phyloP scores from a whole-genome alignment of 2,113 vertebrate species.

The Urocolius indicus region DNA sequence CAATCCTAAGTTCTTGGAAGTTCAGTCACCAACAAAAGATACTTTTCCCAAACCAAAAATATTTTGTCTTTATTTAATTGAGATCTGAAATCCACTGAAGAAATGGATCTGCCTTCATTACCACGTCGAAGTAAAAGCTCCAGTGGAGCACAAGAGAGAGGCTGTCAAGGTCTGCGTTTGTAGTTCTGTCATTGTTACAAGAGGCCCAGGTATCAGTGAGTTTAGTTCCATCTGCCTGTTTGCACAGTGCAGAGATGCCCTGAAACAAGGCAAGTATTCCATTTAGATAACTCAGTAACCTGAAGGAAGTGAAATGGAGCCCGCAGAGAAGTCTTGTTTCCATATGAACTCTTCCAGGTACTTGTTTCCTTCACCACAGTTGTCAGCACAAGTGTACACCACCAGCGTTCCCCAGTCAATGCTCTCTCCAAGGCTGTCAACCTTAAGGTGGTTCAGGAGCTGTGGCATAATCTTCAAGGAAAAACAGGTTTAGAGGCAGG shows the following conservation, averaged over 20 bases:
- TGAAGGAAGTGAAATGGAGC: neutral
- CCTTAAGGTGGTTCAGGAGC: slow-evolving; percentile 89
- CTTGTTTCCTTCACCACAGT: slow-evolving; percentile 77
- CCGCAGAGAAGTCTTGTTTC: slow-evolving; percentile 88
- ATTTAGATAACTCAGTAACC: neutral
- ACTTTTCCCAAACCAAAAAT: neutral
- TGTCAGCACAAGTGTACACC: slow-evolving; percentile 88
- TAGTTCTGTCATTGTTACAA: neutral
- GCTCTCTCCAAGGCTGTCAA: slow-evolving; percentile 87
- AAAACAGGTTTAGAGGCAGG: neutral
- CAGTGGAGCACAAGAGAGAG: neutral
- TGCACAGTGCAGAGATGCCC: neutral
- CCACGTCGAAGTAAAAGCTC: neutral
- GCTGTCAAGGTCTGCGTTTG: neutral
- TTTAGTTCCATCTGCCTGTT: neutral
- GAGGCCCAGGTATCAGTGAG: neutral
- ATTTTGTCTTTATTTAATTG: slow-evolving; percentile 22
- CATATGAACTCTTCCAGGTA: slow-evolving; percentile 91
- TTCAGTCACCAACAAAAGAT: neutral
- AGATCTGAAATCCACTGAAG: neutral
- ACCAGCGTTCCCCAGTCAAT: slow-evolving; percentile 93
- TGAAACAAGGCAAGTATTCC: neutral
- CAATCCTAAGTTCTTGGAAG: neutral
- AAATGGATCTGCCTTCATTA: neutral
- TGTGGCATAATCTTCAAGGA: slow-evolving; percentile 93